phyloP scores from a whole-genome alignment of 2,888 invertebrate species.

The Chorisops tibialis region DNA sequence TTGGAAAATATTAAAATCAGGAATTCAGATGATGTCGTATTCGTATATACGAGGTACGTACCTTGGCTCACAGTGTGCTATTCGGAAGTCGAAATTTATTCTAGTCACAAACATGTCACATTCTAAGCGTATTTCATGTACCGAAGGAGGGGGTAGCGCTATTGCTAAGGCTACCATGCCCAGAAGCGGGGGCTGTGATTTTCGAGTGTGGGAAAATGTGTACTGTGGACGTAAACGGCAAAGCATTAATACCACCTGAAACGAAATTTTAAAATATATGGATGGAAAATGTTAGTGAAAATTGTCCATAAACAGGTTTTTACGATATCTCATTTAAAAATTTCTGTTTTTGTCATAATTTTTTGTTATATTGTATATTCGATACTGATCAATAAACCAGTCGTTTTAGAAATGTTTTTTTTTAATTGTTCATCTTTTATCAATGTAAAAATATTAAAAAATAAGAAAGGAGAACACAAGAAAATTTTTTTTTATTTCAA shows the following conservation, averaged over 20 bases:
- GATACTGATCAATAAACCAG: conserved; percentile 55
- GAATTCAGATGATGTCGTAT: conserved; percentile 10
- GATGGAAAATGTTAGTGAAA: background rate
- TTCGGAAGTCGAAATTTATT: conserved; percentile 92
- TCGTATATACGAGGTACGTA: conserved; percentile 51
- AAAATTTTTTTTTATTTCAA: background rate
- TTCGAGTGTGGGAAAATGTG: conserved; percentile 85
- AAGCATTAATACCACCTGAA: conserved; percentile 88
- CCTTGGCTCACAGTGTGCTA: conserved; percentile 97
- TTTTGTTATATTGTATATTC: conserved; percentile 41
- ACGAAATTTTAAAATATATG: conserved; percentile 26
- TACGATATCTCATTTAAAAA: background rate
- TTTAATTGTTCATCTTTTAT: conserved; percentile 1
- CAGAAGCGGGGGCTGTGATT: conserved; percentile 79
- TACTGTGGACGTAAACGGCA: conserved; percentile 91
- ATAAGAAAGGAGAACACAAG: background rate
- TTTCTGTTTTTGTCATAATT: too few relatives aligned
- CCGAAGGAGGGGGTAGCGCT: conserved; percentile 93
- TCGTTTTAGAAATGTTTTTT: conserved; percentile 33
- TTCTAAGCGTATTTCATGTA: conserved; percentile 93
- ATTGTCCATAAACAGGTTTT: too few relatives aligned
- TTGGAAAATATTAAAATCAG: conserved; percentile 31
- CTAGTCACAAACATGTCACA: conserved; percentile 95
- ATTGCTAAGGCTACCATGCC: conserved; percentile 96
- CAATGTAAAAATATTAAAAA: background rate